A percentile compares a stretch with the other conserved stretches of the same genome.
phyloP scores from a whole-genome alignment of 2,797 vertebrate species.

The Eutrigla gurnardus region DNA sequence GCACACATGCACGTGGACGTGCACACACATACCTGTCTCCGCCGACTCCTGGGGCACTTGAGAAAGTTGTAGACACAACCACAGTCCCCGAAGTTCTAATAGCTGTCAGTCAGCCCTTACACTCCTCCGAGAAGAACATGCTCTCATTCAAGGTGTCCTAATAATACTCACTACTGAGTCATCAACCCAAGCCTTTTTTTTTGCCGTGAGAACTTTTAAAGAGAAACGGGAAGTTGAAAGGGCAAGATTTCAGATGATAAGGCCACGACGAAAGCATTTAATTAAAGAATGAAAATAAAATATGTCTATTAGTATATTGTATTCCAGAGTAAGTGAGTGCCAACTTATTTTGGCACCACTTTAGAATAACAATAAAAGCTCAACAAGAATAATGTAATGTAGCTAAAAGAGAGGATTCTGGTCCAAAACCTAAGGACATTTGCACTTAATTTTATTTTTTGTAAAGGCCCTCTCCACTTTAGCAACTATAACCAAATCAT shows the following conservation, averaged over 20 bases:
- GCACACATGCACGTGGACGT: slow-evolving; percentile 26
- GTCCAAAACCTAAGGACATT: slow-evolving; percentile 12
- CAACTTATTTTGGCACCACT: slow-evolving; percentile 13
- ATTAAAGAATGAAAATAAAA: slow-evolving; percentile 32
- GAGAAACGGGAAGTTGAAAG: slow-evolving; percentile 55
- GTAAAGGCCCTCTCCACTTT: neutral
- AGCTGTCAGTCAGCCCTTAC: slow-evolving; percentile 75
- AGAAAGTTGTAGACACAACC: slow-evolving; percentile 67
- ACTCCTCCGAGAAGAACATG: slow-evolving; percentile 68
- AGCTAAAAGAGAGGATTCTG: slow-evolving; percentile 9
- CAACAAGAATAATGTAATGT: slow-evolving; percentile 2
- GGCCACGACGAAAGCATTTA: slow-evolving; percentile 9
- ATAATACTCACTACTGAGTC: slow-evolving; percentile 68
- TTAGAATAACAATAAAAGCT: slow-evolving; percentile 16
- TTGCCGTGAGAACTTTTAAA: slow-evolving; percentile 58
- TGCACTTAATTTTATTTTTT: neutral
- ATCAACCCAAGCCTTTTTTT: slow-evolving; percentile 41
- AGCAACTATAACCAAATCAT: slow-evolving; percentile 7
- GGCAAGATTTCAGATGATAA: slow-evolving; percentile 16
- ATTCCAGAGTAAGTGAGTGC: neutral
- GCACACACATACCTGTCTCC: slow-evolving; percentile 39
- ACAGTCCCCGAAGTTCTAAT: slow-evolving; percentile 73
- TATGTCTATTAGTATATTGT: slow-evolving; percentile 12
- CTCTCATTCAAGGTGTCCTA: slow-evolving; percentile 73
- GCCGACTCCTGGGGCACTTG: slow-evolving; percentile 41